Evolutionary conservation across 2,888 invertebrate species (phyloP).

Genomic region (Spisula subtruncata): DNA sequence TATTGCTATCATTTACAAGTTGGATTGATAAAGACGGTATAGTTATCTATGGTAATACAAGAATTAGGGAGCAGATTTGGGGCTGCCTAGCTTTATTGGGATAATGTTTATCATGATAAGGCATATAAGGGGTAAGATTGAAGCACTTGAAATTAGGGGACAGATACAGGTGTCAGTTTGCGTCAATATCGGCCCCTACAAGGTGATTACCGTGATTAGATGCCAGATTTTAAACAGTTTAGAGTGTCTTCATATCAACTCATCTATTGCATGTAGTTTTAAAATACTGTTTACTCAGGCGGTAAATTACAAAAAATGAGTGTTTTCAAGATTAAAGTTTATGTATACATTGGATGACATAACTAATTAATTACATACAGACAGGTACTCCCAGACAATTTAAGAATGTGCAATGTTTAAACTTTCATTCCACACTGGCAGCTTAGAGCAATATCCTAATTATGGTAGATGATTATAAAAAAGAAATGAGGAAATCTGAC

Average conservation of each 20-base stretch:
- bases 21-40: neutral
- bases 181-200: neutral
- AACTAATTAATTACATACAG: neutral
- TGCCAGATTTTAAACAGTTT: neutral
- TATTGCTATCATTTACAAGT: neutral
- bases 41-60: neutral
- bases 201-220: slow-evolving; percentile 13
- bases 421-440: neutral
- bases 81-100: neutral
- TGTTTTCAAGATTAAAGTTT: slow-evolving; percentile 15
- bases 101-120: neutral
- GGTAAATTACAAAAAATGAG: slow-evolving; percentile 13
- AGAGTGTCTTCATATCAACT: neutral
- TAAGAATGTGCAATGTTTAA: neutral
- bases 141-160: neutral
- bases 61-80: slow-evolving; percentile 6
- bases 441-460: no score
- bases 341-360: neutral
- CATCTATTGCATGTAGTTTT: neutral
- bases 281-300: neutral
- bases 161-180: slow-evolving; percentile 8
- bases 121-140: neutral
- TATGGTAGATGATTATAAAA: no score
- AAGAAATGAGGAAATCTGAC: no score
- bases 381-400: neutral